Percentiles rank a stretch among this genome's conserved stretches.
phyloP scores from a whole-genome alignment of 1,140 invertebrate species.

The Lasioglossum baleicum region DNA sequence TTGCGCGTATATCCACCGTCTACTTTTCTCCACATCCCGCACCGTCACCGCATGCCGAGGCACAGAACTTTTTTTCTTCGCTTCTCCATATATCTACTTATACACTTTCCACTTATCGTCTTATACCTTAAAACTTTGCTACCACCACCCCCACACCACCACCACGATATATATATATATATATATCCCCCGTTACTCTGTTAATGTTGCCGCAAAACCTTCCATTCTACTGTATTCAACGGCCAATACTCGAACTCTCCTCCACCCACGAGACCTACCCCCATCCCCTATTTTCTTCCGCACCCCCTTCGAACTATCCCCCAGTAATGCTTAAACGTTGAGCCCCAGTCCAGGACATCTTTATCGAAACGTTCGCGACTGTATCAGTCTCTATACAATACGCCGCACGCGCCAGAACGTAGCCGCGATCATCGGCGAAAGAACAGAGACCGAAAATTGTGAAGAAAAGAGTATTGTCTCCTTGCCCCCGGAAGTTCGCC shows the following conservation, averaged over 20 bases:
- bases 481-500: too few species aligned
- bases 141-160: slow-evolving; percentile 26
- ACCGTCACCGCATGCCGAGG: slow-evolving; percentile 58
- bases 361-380: slow-evolving; percentile 32
- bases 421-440: slow-evolving; percentile 43
- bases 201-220: slow-evolving; percentile 47
- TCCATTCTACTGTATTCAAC: slow-evolving; percentile 38
- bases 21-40: slow-evolving; percentile 39
- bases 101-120: slow-evolving; percentile 61
- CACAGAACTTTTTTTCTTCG: slow-evolving; percentile 59
- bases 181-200: slow-evolving; percentile 47
- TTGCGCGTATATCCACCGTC: not conserved
- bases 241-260: slow-evolving; percentile 3
- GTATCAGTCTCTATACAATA: slow-evolving; percentile 16
- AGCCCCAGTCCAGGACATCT: slow-evolving; percentile 32
- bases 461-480: not conserved
- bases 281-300: not conserved
- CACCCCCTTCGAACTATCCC: not conserved
- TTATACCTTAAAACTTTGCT: slow-evolving; percentile 52
- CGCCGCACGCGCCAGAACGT: slow-evolving; percentile 16
- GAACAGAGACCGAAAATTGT: not conserved
- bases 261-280: not conserved
- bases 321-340: slow-evolving; percentile 56
- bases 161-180: slow-evolving; percentile 30
- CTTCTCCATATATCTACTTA: slow-evolving; percentile 64